These are phyloP conservation scores for Echinometra lucunter DNA, from an alignment of 53 echinoderm and acorn worm genomes.

Conservation along the genomic window DNA sequence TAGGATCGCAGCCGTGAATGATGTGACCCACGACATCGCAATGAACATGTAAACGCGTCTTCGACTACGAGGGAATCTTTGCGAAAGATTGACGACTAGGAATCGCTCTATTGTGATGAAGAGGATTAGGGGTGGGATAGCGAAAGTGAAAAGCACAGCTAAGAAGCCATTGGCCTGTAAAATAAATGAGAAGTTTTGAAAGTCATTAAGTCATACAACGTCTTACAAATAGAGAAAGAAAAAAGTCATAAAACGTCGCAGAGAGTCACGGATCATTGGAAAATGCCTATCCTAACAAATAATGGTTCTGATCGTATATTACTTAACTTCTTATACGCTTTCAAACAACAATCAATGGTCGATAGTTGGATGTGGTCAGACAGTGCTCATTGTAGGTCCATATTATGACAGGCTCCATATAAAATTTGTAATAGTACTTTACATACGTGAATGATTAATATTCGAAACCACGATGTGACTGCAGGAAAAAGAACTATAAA, in stretches of 20 bases:
- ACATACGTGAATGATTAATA: no score
- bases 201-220: no score
- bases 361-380: no score
- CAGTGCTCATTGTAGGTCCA: no score
- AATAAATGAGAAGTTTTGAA: not conserved
- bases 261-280: not conserved
- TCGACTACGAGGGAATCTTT: slow-evolving; percentile 21
- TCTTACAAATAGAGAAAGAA: no score
- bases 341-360: no score
- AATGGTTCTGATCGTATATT: no score
- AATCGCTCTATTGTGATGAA: slow-evolving; percentile 51
- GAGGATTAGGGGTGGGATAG: slow-evolving; percentile 23
- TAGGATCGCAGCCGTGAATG: not conserved
- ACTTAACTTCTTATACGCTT: no score
- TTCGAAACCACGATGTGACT: no score
- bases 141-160: slow-evolving; percentile 30
- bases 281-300: not conserved
- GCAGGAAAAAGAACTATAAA: no score
- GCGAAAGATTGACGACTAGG: slow-evolving; percentile 58
- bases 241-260: not conserved
- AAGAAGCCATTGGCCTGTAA: slow-evolving; percentile 30
- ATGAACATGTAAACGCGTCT: slow-evolving; percentile 56
- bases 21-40: not conserved
- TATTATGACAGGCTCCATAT: no score
- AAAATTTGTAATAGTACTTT: no score